Base-by-base conservation (phyloP, 2,113 vertebrate species). In the Sphyrna mokarran region DNA sequence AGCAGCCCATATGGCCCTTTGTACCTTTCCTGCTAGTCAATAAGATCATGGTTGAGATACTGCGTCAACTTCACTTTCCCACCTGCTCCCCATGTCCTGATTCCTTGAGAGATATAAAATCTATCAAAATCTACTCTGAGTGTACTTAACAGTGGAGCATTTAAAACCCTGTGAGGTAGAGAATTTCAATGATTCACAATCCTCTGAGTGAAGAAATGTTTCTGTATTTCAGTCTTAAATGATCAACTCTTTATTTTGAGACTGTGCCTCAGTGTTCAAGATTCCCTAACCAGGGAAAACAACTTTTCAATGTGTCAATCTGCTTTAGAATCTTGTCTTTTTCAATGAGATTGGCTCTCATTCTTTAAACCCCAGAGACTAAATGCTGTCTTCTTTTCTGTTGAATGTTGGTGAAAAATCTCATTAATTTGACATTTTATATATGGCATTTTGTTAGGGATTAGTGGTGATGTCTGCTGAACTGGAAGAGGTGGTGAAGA, bases 401-500 rank as follows among this genome's bases (percentile, higher is more conserved):
- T 95, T 72, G 29, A 40, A 48, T 29, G 22, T 70, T n/a, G 40
- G 43, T 72, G 13, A 23, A 95, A 72, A 72, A 95, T 95, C 37
- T 95, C n/a, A 37, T 93, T 37, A 72, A 72, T 95, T 95, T 95
- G 93, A 72, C 43, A 70, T 54, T 43, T 76, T 54, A 69, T 94
- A 94, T 68, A 58, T n/a, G 70, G n/a, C 76, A 40, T 33, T 96
- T 94, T 76, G 96, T 63, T 94, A 98, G 98, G 98, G 98, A 4
- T 97, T 98, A 91, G 98, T 98, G 23, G 98, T 98, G 96, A 98
- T 98, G 98, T 98, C 98, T 54, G 96, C 97, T 4, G 98, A 99
- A 95, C 97, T 99, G 95, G 98, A 99, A 96, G 98, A 98, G 96
- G 98, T 99, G 40, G 98, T 98, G 1, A 98, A 96, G 95, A 98